phyloP scores from a whole-genome alignment of 2,888 invertebrate genomes.

The Acanthacorydalis orientalis region DNA sequence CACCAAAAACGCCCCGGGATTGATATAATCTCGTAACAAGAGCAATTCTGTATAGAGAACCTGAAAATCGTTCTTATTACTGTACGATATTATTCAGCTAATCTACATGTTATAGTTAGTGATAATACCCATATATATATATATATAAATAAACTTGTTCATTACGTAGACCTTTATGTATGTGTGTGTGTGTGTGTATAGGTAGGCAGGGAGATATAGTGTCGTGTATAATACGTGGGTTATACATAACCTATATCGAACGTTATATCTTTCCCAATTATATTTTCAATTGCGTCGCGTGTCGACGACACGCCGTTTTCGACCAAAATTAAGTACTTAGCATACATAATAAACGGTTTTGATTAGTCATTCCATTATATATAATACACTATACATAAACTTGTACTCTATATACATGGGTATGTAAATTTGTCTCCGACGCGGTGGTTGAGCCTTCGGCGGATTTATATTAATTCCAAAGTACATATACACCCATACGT shows the following conservation, averaged over 20 bases:
- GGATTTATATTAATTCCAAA: slow-evolving; percentile 1
- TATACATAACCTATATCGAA: too few species aligned
- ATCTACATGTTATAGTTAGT: neutral
- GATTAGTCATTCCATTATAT: slow-evolving; percentile 16
- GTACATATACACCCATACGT: neutral
- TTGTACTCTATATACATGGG: slow-evolving; percentile 18
- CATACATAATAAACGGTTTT: slow-evolving; percentile 14
- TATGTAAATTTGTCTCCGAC: slow-evolving; percentile 15
- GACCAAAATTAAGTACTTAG: slow-evolving; percentile 14
- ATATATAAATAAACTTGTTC: neutral
- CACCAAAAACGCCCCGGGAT: too few species aligned
- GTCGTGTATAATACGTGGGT: too few species aligned
- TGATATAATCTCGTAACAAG: too few species aligned
- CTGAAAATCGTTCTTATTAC: too few species aligned
- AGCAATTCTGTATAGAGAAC: too few species aligned
- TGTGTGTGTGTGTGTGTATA: neutral
- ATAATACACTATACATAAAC: slow-evolving; percentile 11
- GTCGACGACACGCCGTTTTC: slow-evolving; percentile 6
- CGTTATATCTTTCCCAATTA: neutral
- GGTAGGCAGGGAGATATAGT: too few species aligned
- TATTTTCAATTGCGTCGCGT: slow-evolving; percentile 4
- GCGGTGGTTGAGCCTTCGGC: neutral
- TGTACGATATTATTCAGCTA: too few species aligned
- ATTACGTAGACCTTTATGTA: neutral
- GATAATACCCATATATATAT: neutral